phyloP scores from a whole-genome alignment of 1,140 invertebrate genomes.

The Glossosoma conforme region DNA sequence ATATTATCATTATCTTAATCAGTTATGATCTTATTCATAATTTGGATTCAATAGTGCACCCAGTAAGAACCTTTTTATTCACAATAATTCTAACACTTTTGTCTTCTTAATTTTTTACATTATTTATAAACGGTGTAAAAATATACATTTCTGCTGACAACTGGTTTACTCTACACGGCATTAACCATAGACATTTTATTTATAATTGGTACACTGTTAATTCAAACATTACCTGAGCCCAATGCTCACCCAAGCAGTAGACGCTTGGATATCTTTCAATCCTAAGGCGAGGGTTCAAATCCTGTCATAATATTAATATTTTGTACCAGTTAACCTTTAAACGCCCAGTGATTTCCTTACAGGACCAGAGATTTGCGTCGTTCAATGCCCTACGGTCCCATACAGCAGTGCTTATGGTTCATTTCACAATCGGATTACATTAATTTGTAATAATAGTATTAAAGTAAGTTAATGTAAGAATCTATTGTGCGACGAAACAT shows the following conservation, averaged over 20 bases:
- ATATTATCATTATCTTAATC: constrained; percentile 1
- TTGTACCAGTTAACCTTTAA: not conserved
- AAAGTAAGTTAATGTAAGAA: too few species aligned
- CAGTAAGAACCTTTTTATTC: not conserved
- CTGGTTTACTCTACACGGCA: constrained; percentile 6
- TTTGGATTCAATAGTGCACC: not conserved
- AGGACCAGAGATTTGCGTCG: too few species aligned
- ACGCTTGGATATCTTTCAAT: too few species aligned
- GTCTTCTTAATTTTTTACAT: constrained; percentile 4
- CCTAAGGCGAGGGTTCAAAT: too few species aligned
- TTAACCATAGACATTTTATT: not conserved
- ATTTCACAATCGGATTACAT: too few species aligned
- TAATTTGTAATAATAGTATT: too few species aligned
- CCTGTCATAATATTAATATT: not conserved
- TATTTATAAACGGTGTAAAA: constrained; percentile 24
- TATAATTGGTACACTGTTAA: not conserved
- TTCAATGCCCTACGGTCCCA: too few species aligned
- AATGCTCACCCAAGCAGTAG: too few species aligned
- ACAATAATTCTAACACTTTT: not conserved
- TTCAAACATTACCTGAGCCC: too few species aligned
- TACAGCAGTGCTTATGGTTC: too few species aligned
- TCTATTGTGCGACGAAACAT: too few species aligned
- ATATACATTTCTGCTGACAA: constrained; percentile 32
- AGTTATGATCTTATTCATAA: not conserved
- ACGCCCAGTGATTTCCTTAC: too few species aligned